Conservation (phyloP, 1,140 invertebrate genomes). For the Drosophila lacteicornis region DNA sequence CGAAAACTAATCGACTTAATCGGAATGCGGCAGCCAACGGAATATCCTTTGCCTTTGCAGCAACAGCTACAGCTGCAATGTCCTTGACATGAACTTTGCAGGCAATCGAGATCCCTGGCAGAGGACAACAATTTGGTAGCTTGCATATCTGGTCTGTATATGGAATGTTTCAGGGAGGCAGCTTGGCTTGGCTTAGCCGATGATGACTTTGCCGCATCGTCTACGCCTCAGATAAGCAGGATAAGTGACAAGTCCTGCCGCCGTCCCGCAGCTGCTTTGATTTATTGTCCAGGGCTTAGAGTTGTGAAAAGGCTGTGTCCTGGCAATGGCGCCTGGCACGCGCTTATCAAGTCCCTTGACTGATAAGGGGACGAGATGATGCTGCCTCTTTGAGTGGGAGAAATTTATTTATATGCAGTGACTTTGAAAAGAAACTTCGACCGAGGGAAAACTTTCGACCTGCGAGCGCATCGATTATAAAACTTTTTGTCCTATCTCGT, state of each 20-base stretch:
- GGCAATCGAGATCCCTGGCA: constrained; percentile 20
- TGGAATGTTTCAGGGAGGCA: constrained; percentile 21
- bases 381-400: constrained; percentile 12
- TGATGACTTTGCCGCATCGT: constrained; percentile 65
- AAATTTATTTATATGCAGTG: constrained; percentile 82
- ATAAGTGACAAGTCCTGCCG: constrained; percentile 37
- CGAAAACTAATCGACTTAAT: constrained; percentile 63
- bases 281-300: constrained; percentile 75
- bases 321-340: constrained; percentile 42
- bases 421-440: constrained; percentile 81
- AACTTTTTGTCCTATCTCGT: constrained; percentile 78
- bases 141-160: constrained; percentile 32
- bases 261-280: constrained; percentile 58
- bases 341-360: constrained; percentile 56
- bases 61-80: constrained; percentile 47
- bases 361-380: too few species aligned
- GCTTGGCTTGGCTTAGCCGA: constrained; percentile 27
- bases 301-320: constrained; percentile 68
- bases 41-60: constrained; percentile 20
- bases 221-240: constrained; percentile 60
- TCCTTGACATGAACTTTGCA: constrained; percentile 68
- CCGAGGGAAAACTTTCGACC: constrained; percentile 72
- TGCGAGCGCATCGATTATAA: constrained; percentile 81
- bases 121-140: constrained; percentile 18
- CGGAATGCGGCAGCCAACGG: constrained; percentile 47